Percentiles rank a stretch among this genome's conserved stretches.
Conservation (phyloP, 2,888 invertebrate genomes). For the Ennomos erosarius region DNA sequence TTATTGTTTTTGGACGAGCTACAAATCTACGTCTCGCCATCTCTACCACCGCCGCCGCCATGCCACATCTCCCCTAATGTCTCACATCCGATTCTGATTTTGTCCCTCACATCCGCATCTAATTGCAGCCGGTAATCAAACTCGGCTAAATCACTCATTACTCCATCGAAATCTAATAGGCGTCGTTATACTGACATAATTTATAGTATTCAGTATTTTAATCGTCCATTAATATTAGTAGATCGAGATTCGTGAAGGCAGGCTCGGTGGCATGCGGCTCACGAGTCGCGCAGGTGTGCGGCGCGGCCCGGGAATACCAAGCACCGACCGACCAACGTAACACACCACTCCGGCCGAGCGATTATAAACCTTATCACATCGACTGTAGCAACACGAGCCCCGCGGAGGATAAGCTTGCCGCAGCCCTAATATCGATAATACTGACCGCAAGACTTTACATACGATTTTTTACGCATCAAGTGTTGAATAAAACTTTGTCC, state of each 20-base stretch:
- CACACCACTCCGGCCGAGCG: constrained; percentile 8
- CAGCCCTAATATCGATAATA: constrained; percentile 47
- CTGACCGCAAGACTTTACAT: constrained; percentile 52
- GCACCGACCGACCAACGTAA: too few species aligned
- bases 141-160: constrained; percentile 34
- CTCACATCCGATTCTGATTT: too few species aligned
- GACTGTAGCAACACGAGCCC: background rate
- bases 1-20: too few species aligned
- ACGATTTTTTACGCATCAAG: constrained; percentile 53
- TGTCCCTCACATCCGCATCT: constrained; percentile 8
- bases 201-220: constrained; percentile 53
- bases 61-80: background rate
- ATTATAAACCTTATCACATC: constrained; percentile 24
- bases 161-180: constrained; percentile 38
- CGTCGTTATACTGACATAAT: constrained; percentile 38
- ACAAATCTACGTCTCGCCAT: too few species aligned
- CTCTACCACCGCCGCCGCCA: background rate
- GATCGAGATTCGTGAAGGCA: constrained; percentile 35
- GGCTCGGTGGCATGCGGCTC: constrained; percentile 46
- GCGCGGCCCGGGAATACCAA: constrained; percentile 67
- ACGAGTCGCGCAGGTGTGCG: constrained; percentile 72
- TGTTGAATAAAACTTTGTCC: constrained; percentile 49
- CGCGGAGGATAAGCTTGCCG: constrained; percentile 3
- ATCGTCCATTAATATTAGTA: constrained; percentile 40
- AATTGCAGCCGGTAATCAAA: constrained; percentile 22